A percentile compares a stretch with the other conserved stretches of the same genome.
Evolutionary conservation across 2,888 invertebrate species (phyloP).

Genomic region (Colletes collaris): DNA sequence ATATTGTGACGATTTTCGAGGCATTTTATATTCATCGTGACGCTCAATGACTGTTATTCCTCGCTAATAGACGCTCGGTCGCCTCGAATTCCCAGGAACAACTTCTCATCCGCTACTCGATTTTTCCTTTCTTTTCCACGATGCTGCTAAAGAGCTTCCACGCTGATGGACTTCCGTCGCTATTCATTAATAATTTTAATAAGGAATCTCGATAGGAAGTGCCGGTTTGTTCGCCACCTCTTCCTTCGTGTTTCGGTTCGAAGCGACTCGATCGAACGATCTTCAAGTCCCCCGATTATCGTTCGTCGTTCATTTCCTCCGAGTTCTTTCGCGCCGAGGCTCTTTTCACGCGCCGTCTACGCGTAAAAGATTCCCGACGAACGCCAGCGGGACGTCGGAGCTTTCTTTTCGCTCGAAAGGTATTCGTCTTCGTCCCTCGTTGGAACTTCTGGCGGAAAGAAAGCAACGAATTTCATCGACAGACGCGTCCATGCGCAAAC

Average conservation of each 20-base stretch:
- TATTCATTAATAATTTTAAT: slow-evolving; percentile 63
- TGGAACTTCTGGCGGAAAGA: background rate
- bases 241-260: background rate
- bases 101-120: background rate
- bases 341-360: background rate
- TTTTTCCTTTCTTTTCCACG: background rate
- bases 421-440: background rate
- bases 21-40: background rate
- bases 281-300: slow-evolving; percentile 43
- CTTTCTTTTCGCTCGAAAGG: background rate
- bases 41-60: background rate
- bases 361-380: background rate
- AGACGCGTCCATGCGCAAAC: background rate
- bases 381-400: background rate
- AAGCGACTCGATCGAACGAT: slow-evolving; percentile 38
- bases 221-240: background rate
- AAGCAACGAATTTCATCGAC: background rate
- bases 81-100: slow-evolving; percentile 20
- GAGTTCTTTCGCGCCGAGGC: slow-evolving; percentile 2
- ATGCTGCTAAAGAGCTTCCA: slow-evolving; percentile 6
- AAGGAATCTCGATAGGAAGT: slow-evolving; percentile 49
- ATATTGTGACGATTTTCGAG: background rate
- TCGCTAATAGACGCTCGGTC: slow-evolving; percentile 13
- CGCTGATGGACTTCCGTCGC: slow-evolving; percentile 34
- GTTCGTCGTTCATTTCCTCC: slow-evolving; percentile 34